phyloP scores from a whole-genome alignment of 2,797 vertebrate genomes.

The Diceros bicornis region DNA sequence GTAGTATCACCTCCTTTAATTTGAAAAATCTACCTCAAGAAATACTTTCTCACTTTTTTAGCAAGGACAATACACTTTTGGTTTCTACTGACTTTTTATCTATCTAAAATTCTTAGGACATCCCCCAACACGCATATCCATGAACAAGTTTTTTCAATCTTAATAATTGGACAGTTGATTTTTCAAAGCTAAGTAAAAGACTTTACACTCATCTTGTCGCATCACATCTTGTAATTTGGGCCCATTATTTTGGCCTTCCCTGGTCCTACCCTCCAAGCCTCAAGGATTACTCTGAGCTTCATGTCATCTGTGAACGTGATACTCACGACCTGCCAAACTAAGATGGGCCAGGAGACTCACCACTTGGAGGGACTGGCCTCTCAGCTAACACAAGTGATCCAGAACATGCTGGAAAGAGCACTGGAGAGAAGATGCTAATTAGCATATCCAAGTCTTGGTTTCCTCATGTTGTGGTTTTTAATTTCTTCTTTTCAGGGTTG shows the following conservation, averaged over 20 bases:
- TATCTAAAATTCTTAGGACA: background rate
- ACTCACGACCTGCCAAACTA: background rate
- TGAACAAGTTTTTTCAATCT: background rate
- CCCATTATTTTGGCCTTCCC: slow-evolving; percentile 7
- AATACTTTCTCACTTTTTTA: background rate
- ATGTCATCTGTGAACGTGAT: background rate
- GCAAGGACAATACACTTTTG: background rate
- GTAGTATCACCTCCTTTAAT: background rate
- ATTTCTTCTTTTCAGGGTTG: slow-evolving; percentile 58
- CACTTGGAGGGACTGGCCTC: background rate
- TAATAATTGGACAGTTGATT: background rate
- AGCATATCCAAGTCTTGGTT: background rate
- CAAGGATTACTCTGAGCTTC: background rate
- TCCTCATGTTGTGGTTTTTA: background rate
- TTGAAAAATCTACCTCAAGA: background rate
- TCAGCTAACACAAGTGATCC: background rate
- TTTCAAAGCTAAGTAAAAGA: slow-evolving; percentile 54
- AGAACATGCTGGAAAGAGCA: background rate
- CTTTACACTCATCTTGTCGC: background rate
- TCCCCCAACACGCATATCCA: background rate
- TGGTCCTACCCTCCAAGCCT: background rate
- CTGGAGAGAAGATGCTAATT: background rate
- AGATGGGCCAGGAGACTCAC: background rate
- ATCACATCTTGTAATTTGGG: background rate
- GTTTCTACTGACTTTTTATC: slow-evolving; percentile 1